A percentile compares a stretch with the other conserved stretches of the same genome.
These are phyloP conservation scores for Pantherophis alleghaniensis DNA, from an alignment of 2,797 vertebrate genomes.

Conservation along the genomic window DNA sequence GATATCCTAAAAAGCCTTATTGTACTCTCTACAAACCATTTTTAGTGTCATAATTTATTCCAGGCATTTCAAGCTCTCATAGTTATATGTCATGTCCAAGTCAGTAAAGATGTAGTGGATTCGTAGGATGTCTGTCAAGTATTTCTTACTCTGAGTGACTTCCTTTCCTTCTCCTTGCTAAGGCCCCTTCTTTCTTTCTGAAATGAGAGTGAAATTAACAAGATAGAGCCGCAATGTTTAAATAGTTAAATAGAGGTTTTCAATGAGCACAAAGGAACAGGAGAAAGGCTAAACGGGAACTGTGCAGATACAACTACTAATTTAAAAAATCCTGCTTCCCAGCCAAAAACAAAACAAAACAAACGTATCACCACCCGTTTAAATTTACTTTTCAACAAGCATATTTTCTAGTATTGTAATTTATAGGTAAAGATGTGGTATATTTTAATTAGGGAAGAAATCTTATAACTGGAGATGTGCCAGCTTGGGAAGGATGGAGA, in stretches of 20 bases:
- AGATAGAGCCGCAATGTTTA: neutral
- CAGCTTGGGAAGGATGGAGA: neutral
- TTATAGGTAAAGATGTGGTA: neutral
- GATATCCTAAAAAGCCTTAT: neutral
- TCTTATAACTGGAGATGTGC: neutral
- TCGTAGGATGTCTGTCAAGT: neutral
- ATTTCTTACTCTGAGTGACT: neutral
- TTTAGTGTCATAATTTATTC: neutral
- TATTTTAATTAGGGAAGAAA: neutral
- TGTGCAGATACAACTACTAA: neutral
- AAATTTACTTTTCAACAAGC: neutral
- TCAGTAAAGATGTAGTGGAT: neutral
- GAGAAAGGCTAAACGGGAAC: neutral
- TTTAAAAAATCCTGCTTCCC: neutral
- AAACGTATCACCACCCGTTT: neutral
- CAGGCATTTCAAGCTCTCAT: neutral
- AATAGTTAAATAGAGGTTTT: neutral
- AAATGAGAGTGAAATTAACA: neutral
- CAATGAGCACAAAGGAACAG: neutral
- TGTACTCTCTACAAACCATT: neutral
- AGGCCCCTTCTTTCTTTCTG: neutral
- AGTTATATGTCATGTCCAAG: neutral
- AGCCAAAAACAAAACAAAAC: neutral
- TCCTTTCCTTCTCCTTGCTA: neutral
- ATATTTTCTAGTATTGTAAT: neutral